These are phyloP conservation scores for Hemibagrus guttatus DNA, from an alignment of 2,797 vertebrate genomes.

Conservation along the genomic window DNA sequence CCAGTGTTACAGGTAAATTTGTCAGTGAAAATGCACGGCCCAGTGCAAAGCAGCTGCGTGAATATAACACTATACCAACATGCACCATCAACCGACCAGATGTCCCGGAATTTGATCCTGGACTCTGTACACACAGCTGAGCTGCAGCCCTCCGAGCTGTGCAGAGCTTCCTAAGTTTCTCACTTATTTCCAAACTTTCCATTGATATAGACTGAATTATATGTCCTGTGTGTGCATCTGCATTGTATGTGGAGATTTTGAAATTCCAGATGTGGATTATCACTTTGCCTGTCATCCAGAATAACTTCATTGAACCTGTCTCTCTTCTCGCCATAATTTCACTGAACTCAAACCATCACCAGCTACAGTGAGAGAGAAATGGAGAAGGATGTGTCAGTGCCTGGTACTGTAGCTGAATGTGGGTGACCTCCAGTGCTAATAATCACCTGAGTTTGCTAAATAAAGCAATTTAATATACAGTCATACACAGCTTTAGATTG, in stretches of 20 bases:
- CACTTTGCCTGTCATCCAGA: slow-evolving; percentile 40
- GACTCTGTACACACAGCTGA: slow-evolving; percentile 46
- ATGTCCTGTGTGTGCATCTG: slow-evolving; percentile 1
- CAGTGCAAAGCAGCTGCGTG: slow-evolving; percentile 34
- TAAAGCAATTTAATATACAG: background rate
- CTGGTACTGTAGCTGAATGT: slow-evolving; percentile 56
- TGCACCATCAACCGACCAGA: slow-evolving; percentile 42
- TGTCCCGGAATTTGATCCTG: slow-evolving; percentile 44
- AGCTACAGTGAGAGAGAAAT: slow-evolving; percentile 31
- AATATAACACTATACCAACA: slow-evolving; percentile 37
- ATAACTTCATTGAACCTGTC: slow-evolving; percentile 28
- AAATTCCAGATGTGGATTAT: slow-evolving; percentile 44
- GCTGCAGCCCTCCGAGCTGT: slow-evolving; percentile 22
- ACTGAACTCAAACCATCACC: background rate
- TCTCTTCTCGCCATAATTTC: background rate
- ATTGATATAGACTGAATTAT: slow-evolving; percentile 27
- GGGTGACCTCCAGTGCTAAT: slow-evolving; percentile 51
- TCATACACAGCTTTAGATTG: slow-evolving; percentile 20
- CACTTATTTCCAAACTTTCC: slow-evolving; percentile 26
- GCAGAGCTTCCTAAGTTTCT: slow-evolving; percentile 17
- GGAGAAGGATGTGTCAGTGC: slow-evolving; percentile 27
- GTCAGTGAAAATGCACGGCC: slow-evolving; percentile 32
- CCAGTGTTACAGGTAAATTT: slow-evolving; percentile 30
- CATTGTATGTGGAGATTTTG: slow-evolving; percentile 28
- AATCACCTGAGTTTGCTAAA: slow-evolving; percentile 30